A percentile compares a stretch with the other conserved stretches of the same genome.
These are phyloP conservation scores for Thera britannica DNA, from an alignment of 2,888 invertebrate genomes.

Conservation along the genomic window DNA sequence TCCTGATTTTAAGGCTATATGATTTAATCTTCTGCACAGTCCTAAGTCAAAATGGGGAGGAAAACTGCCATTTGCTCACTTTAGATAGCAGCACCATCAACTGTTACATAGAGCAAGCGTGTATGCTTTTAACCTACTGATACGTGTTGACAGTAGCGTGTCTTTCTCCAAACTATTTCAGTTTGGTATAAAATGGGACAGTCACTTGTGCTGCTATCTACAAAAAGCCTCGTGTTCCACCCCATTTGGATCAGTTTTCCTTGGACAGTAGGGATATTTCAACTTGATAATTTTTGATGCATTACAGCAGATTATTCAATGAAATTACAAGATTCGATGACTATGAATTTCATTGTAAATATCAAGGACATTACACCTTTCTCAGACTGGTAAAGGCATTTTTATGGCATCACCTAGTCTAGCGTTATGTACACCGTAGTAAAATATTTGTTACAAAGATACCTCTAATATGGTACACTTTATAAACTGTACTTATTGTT, in stretches of 20 bases:
- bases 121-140: too few species aligned
- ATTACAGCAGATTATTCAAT: neutral
- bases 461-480: neutral
- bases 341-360: slow-evolving; percentile 14
- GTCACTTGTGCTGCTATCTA: too few species aligned
- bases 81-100: too few species aligned
- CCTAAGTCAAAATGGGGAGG: too few species aligned
- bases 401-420: slow-evolving; percentile 16
- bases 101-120: too few species aligned
- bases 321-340: neutral
- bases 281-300: neutral
- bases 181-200: too few species aligned
- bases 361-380: slow-evolving; percentile 18
- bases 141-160: too few species aligned
- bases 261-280: neutral
- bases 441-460: neutral
- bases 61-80: too few species aligned
- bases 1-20: neutral
- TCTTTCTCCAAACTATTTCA: too few species aligned
- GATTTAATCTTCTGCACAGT: neutral
- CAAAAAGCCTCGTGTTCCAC: too few species aligned
- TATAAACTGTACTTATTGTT: slow-evolving; percentile 34
- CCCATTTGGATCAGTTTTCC: neutral
- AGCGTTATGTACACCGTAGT: slow-evolving; percentile 7
- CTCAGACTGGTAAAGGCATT: slow-evolving; percentile 25